Conservation (phyloP, 2,797 vertebrate genomes). For the Poecilia picta region DNA sequence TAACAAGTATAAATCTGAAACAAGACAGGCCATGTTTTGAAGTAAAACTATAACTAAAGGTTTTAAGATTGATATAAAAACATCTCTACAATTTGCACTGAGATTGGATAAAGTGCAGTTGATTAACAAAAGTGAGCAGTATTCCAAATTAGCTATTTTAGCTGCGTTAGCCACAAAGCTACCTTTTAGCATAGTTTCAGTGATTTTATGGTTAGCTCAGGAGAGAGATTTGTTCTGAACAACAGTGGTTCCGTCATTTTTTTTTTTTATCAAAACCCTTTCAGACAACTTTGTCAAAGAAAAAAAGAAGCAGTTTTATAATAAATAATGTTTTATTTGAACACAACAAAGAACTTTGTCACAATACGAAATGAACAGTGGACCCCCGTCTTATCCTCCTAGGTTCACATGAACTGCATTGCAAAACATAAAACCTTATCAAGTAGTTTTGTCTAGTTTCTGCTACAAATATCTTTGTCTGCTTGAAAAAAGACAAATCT, state of each 20-base stretch:
- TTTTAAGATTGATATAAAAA: neutral
- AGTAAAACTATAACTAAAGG: neutral
- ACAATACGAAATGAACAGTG: neutral
- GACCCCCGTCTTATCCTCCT: neutral
- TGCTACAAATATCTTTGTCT: no score
- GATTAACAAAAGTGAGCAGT: neutral
- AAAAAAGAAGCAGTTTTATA: neutral
- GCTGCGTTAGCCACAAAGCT: neutral
- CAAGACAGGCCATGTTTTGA: neutral
- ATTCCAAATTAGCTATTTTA: neutral
- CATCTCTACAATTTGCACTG: neutral
- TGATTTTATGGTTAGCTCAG: neutral
- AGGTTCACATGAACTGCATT: neutral
- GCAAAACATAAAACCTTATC: no score
- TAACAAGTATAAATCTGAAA: slow-evolving; percentile 88
- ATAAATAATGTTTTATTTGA: neutral
- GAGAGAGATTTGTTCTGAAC: neutral
- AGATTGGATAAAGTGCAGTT: neutral
- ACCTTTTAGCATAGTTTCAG: neutral
- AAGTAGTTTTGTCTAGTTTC: no score
- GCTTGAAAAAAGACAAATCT: no score
- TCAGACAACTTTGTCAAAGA: neutral
- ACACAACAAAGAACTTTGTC: neutral
- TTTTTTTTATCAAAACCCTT: neutral
- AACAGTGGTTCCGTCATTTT: neutral